Evolutionary conservation across 2,888 invertebrate species (phyloP).

Genomic region (Meandrusa payeni): DNA sequence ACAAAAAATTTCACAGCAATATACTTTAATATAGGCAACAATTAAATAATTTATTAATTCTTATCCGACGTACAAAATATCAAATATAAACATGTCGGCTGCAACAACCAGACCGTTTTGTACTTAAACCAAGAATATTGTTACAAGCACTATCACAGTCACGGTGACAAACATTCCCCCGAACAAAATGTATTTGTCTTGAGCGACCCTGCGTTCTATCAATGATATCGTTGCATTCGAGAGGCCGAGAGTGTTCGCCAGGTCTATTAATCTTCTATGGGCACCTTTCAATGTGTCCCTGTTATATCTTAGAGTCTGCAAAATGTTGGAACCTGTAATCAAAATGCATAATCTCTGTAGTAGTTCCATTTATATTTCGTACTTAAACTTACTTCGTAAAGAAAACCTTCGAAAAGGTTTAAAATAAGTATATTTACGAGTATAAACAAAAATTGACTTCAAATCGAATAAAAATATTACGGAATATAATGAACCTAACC

Average conservation of each 20-base stretch:
- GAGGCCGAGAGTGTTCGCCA: constrained; percentile 94
- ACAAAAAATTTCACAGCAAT: background rate
- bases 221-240: constrained; percentile 97
- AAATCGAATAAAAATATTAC: no score
- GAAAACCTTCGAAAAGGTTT: no score
- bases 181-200: constrained; percentile 93
- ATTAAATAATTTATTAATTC: constrained; percentile 10
- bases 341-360: no score
- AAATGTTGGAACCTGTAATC: constrained; percentile 83
- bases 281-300: constrained; percentile 92
- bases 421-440: no score
- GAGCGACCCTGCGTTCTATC: constrained; percentile 91
- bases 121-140: constrained; percentile 77
- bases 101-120: background rate
- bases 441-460: no score
- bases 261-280: constrained; percentile 90
- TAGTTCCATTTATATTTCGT: no score
- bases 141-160: constrained; percentile 88
- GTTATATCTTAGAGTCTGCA: constrained; percentile 92
- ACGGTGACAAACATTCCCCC: constrained; percentile 93
- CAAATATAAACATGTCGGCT: constrained; percentile 3
- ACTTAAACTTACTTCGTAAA: no score
- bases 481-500: no score
- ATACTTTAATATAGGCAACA: constrained; percentile 9
- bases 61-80: constrained; percentile 4